Conservation (phyloP, 2,888 invertebrate species). For the Epistrophe eligans region DNA sequence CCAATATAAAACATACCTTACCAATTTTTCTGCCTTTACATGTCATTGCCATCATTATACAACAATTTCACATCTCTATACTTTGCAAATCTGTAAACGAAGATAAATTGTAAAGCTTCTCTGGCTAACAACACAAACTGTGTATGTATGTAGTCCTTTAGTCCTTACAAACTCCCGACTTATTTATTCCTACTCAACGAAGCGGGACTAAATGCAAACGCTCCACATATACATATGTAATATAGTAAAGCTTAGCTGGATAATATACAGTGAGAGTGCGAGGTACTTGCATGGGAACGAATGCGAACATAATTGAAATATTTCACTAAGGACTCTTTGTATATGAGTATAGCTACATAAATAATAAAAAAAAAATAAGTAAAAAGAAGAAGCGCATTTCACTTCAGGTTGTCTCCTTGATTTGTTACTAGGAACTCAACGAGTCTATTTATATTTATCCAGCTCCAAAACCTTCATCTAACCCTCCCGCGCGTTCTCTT, state of each 20-base stretch:
- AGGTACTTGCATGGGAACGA: constrained; percentile 25
- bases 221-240: not conserved
- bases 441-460: constrained; percentile 59
- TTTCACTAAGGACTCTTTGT: constrained; percentile 28
- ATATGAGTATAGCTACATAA: not conserved
- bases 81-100: constrained; percentile 27
- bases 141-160: not conserved
- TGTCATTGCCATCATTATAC: constrained; percentile 34
- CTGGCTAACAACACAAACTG: not conserved
- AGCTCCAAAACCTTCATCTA: constrained; percentile 7
- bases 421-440: constrained; percentile 64
- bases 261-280: not conserved
- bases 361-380: not conserved
- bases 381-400: constrained; percentile 55
- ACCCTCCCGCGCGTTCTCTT: not conserved
- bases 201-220: constrained; percentile 5
- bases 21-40: constrained; percentile 16
- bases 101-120: constrained; percentile 50
- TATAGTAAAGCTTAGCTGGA: not conserved
- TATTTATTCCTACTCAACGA: constrained; percentile 38
- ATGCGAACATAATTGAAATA: constrained; percentile 72
- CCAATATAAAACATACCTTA: not conserved
- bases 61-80: constrained; percentile 20
- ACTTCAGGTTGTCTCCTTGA: constrained; percentile 69
- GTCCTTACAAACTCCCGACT: constrained; percentile 31